Base-by-base conservation (phyloP, 2,888 invertebrate genomes). In the Exocentrus adspersus region DNA sequence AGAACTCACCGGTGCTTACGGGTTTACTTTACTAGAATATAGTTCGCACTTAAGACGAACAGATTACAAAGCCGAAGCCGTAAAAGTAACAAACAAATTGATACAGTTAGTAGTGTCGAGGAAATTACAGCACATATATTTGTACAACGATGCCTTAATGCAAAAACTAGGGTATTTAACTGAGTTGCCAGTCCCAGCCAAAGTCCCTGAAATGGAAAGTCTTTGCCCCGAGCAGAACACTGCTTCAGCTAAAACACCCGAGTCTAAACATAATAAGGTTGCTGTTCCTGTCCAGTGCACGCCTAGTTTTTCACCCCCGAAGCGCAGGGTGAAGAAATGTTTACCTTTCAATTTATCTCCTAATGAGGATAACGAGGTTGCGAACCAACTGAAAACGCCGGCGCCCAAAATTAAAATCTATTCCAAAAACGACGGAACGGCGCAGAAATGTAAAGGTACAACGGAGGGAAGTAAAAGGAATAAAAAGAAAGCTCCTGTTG, bases 81-180 rank as follows among this genome's bases (percentile, higher is more conserved):
- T 61, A n/a, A 48, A 65, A 42, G 45, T 71, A n/a, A 71, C 73
- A 58, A 51, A 65, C 12, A 64, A 65, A 10, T 57, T 77, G 46
- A 42, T 74, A 10, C 48, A 67, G n/a, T n/a, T 69, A 10, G 21
- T 76, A 21, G 62, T 53, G 12, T 50, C 57, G 3, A 68, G 63
- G 43, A 75, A 74, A 63, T 19, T 63, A 19, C 62, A 53, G 30
- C 69, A 74, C 54, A 14, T 65, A 1, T 64, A 72, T 53, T 67
- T 78, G n/a, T 76, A 72, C 56, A 70, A 66, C 48, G 76, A 77
- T 64, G 68, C 72, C 10, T 54, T 71, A 19, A 10, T 70, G 17
- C 76, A 76, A 60, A 72, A 70, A 62, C 51, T 68, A 9, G 57
- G 65, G 53, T 72, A 74, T 53, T 37, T 71, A 4, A 59, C 58